These are phyloP conservation scores for Ceriagrion tenellum DNA, from an alignment of 2,888 invertebrate species.

Conservation along the genomic window DNA sequence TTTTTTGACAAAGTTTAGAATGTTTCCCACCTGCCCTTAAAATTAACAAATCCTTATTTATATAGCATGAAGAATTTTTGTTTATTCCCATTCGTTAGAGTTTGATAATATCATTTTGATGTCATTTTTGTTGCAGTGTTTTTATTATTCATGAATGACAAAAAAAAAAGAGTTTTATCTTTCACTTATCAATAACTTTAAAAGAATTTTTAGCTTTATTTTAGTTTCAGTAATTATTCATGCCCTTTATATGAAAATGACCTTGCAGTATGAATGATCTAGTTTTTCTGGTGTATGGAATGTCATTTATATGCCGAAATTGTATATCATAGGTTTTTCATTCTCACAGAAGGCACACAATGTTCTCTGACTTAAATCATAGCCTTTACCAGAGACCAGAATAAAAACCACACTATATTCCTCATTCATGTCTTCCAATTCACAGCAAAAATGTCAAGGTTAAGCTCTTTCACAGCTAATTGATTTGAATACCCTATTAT, in stretches of 20 bases:
- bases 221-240: neutral
- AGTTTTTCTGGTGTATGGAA: slow-evolving; percentile 20
- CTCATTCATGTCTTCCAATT: slow-evolving; percentile 29
- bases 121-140: neutral
- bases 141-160: neutral
- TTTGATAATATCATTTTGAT: neutral
- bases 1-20: slow-evolving; percentile 47
- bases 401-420: slow-evolving; percentile 31
- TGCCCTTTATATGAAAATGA: slow-evolving; percentile 20
- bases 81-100: neutral
- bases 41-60: slow-evolving; percentile 23
- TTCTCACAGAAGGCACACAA: slow-evolving; percentile 65
- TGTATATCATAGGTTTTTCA: slow-evolving; percentile 39
- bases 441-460: slow-evolving; percentile 41
- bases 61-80: slow-evolving; percentile 34
- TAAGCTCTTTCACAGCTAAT: slow-evolving; percentile 63
- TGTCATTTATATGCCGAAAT: slow-evolving; percentile 41
- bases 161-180: neutral
- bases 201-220: slow-evolving; percentile 11
- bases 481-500: slow-evolving; percentile 51
- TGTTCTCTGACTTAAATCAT: slow-evolving; percentile 43
- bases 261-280: neutral
- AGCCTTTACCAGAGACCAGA: slow-evolving; percentile 45
- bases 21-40: neutral
- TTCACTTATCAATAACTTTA: neutral